Base-by-base conservation (phyloP, 1,140 invertebrate genomes). In the Pissodes strobi region DNA sequence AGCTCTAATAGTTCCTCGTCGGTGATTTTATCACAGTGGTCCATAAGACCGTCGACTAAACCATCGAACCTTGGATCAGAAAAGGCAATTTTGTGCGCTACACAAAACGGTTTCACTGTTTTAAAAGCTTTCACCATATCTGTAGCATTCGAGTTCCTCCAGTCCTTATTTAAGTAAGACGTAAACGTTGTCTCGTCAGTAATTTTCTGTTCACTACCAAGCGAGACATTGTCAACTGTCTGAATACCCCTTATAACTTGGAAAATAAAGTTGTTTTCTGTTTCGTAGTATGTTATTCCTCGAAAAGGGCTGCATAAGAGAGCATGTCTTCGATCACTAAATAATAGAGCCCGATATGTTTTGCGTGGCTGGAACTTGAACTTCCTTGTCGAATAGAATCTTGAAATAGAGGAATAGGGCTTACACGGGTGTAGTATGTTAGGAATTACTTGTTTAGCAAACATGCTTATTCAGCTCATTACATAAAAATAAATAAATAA, bases 1-100 rank as follows among this genome's bases (percentile, higher is more conserved):
- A 82, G 58, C 10, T 70, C 60, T 2, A 77, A 21, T 21, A 85
- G 52, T 61, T 84, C 74, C 0, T 78, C 71, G 61, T 83, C 81
- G 4, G 58, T 76, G 3, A 84, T 62, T 3, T 77, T 59, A 61
- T 79, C 72, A 57, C 79, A 52, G 2, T 80, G 75, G 59, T 78
- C 69, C 45, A 70, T 79, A 12, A 81, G 76, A 5, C 63, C 69
- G 61, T 78, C 66, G 0, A 83, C 72, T 60, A 85, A 78, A 21
- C 53, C 55, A 13, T 77, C 65, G 48, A 82, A 83, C 2, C 71
- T 64, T 8, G 49, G 25, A 27, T 78, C 75, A 2, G 78, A 71
- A 5, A 81, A 60, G 62, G 71, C 62, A 37, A 82, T 64, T 25
- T 76, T 74, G 59, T 82, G 17, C n/a, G n/a, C n/a, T n/a, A n/a